phyloP scores from a whole-genome alignment of 2,797 vertebrate genomes.

The Holocentrus rufus region DNA sequence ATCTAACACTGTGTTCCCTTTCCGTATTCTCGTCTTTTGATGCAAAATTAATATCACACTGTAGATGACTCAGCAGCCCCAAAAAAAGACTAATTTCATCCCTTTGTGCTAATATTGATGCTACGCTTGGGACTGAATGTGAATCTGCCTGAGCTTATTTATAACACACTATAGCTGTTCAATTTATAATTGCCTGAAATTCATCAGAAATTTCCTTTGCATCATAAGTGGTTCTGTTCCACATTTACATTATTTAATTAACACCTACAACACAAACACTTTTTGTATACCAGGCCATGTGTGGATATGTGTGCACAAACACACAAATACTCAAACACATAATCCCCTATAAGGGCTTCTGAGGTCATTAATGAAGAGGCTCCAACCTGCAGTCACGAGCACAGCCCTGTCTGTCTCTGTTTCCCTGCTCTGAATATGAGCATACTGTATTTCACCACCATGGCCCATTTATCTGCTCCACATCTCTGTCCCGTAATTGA shows the following conservation, averaged over 20 bases:
- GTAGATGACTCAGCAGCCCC: conserved; percentile 13
- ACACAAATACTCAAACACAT: not conserved
- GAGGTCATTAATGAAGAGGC: conserved; percentile 45
- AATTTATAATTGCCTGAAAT: conserved; percentile 47
- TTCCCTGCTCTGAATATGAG: conserved; percentile 36
- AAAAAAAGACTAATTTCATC: conserved; percentile 8
- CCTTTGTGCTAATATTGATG: not conserved
- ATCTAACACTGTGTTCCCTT: conserved; percentile 15
- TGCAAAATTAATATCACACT: conserved; percentile 29
- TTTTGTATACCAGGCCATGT: conserved; percentile 12
- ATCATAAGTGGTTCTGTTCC: conserved; percentile 56
- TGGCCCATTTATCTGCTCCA: conserved; percentile 72
- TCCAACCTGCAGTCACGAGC: conserved; percentile 17
- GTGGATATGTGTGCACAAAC: conserved; percentile 9
- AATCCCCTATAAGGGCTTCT: conserved; percentile 17
- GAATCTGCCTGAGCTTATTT: conserved; percentile 38
- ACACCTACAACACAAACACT: conserved; percentile 40
- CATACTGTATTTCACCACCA: conserved; percentile 65
- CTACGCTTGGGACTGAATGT: not conserved
- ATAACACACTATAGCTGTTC: conserved; percentile 9
- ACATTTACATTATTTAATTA: conserved; percentile 55
- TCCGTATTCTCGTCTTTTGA: conserved; percentile 12
- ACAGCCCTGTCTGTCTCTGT: conserved; percentile 17
- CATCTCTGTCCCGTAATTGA: conserved; percentile 74
- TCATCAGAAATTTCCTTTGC: conserved; percentile 37